Base-by-base conservation (phyloP, 2,888 invertebrate species). In the Rhaphigaster nebulosa region DNA sequence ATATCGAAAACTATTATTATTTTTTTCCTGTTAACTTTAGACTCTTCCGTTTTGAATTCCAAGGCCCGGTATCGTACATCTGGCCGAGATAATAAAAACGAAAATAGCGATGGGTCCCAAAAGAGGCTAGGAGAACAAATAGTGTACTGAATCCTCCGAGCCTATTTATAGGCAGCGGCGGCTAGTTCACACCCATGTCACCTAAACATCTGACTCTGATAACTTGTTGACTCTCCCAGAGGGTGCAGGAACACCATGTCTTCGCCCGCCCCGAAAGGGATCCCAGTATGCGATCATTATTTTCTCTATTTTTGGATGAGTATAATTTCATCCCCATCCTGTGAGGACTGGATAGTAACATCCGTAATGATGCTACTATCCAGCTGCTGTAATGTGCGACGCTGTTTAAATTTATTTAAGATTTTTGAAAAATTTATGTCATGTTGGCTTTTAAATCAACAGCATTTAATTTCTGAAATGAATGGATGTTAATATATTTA, bases 61-160 rank as follows among this genome's bases (percentile, higher is more conserved):
- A 38, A 23, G 34, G 20, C 34, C 34, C 23, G 34, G 38, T 76
- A 76, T 38, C 70, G 34, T 38, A 34, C 70, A 76, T 76, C 70
- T 76, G 70, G 70, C 70, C 34, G 34, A 26, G 70, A 76, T 38
- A 76, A 76, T 76, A 76, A 76, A 76, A 76, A 76, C 70, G 15
- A 76, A 76, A 76, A 76, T 76, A 76, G 70, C 70, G 34, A 34
- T 38, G 34, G 38, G 34, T 76, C 38, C 70, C 8, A 76, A 76
- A 76, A 76, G 70, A 76, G 34, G 70, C 70, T 1, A 34, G 38
- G 34, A 76, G 70, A 76, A 38, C 38, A 76, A 34, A 76, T 76
- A 76, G 34, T 38, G 70, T 38, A 76, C 34, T 38, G 70, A 38
- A 38, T 34, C 38, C 70, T 29, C 15, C 18, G 15, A 4, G 13